phyloP scores from a whole-genome alignment of 2,797 vertebrate species.

The Cyprinodon diabolis region DNA sequence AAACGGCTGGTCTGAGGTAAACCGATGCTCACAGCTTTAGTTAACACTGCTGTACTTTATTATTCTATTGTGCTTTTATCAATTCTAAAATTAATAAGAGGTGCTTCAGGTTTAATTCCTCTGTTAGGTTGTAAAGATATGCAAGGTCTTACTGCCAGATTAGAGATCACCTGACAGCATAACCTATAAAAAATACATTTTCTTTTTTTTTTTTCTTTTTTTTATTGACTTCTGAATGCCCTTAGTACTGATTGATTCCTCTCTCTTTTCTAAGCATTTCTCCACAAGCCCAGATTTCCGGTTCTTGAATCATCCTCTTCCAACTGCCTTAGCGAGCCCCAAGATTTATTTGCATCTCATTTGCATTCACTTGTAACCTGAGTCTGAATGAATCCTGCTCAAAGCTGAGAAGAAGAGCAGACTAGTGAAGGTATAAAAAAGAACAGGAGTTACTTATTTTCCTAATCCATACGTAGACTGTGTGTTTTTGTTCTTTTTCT shows the following conservation, averaged over 20 bases:
- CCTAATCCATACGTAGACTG: neutral
- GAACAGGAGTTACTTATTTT: neutral
- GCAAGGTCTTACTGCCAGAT: slow-evolving; percentile 30
- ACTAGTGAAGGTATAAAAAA: slow-evolving; percentile 8
- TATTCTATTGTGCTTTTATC: slow-evolving; percentile 67
- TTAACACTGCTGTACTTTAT: slow-evolving; percentile 28
- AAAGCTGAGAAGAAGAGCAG: slow-evolving; percentile 16
- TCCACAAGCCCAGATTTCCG: neutral
- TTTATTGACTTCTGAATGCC: neutral
- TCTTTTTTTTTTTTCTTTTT: slow-evolving; percentile 2
- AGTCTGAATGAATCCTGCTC: slow-evolving; percentile 37
- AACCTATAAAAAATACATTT: slow-evolving; percentile 32
- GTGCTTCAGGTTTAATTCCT: slow-evolving; percentile 43
- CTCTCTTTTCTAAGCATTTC: neutral
- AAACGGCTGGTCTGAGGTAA: slow-evolving; percentile 36
- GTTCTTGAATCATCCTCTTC: neutral
- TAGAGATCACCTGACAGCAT: slow-evolving; percentile 16
- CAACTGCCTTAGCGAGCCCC: neutral
- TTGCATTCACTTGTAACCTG: slow-evolving; percentile 29
- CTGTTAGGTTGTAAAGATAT: slow-evolving; percentile 24
- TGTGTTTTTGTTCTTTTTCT: neutral
- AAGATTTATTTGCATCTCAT: slow-evolving; percentile 45
- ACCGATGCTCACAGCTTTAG: slow-evolving; percentile 40
- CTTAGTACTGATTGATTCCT: neutral
- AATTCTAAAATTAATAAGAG: slow-evolving; percentile 25